These are phyloP conservation scores for Phyllotis vaccarum DNA, from an alignment of 2,797 vertebrate genomes.

Conservation along the genomic window DNA sequence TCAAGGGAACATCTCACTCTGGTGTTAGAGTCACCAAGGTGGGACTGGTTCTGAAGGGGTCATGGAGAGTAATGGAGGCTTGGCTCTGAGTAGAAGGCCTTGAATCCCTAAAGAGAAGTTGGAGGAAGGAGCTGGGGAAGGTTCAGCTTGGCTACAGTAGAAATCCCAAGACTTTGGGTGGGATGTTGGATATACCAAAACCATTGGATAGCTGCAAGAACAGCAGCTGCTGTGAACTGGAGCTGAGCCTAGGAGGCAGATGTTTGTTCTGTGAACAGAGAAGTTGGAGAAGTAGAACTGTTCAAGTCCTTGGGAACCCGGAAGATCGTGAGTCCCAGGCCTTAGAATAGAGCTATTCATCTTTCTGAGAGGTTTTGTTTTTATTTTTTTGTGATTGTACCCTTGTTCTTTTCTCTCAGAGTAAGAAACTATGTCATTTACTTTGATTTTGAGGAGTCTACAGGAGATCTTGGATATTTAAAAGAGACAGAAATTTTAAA, in stretches of 20 bases:
- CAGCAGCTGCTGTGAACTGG: background rate
- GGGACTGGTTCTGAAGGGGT: background rate
- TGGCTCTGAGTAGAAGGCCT: background rate
- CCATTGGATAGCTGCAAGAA: background rate
- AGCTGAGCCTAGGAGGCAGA: background rate
- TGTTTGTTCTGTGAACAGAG: background rate
- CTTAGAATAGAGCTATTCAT: background rate
- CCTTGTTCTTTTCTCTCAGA: background rate
- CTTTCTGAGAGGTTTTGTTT: background rate
- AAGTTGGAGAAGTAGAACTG: background rate
- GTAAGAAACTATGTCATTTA: background rate
- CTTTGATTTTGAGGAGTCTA: background rate
- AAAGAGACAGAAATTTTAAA: background rate
- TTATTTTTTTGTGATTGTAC: background rate
- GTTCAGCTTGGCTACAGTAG: background rate
- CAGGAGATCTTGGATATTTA: background rate
- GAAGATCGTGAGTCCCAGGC: background rate
- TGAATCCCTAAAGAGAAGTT: background rate
- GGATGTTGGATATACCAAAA: background rate
- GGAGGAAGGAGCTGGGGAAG: background rate
- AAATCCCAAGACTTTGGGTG: background rate
- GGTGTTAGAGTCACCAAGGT: background rate
- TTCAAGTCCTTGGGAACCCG: background rate
- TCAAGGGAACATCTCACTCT: background rate
- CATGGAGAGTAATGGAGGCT: background rate